Evolutionary conservation across 2,113 vertebrate species (phyloP), one percentile per base, ranked within the genome.

Genomic region (Archocentrus centrarchus): DNA sequence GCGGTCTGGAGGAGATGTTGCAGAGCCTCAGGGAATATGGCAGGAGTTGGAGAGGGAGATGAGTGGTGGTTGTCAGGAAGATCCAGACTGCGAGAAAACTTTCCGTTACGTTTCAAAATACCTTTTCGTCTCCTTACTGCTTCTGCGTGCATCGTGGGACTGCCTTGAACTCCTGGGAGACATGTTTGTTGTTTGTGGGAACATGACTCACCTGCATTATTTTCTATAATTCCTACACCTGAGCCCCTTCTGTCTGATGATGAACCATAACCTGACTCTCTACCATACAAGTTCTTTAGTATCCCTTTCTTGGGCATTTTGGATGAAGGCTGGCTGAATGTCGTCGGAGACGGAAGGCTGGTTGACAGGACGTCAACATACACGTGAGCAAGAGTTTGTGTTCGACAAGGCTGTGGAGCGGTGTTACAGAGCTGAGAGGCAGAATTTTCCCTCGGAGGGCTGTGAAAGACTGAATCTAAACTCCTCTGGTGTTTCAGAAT

Each of bases 291-390:
- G 75, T 96, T 96, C 75, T 97, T 96, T 6, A 96, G 92, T 86
- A 97, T 96, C 13, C 96, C 95, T 79, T 97, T 97, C 80, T 96
- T 95, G 32, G 96, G 95, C 93, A 94, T 95, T 87, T 95, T 96
- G 63, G 92, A 94, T 27, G 93, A 94, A 9, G 91, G 91, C 75
- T 94, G 93, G 62, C 83, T 92, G 86, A 92, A 93, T 4, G 84
- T 75, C n/a, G 91, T 89, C 4, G 87, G 88, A 37, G 85, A 57
- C 2, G 83, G 79, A 37, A 86, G 79, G 64, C 79, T 85, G 39
- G 59, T 64, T 62, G 89, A 77, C 13, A 86, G 50, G 55, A 83
- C 64, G 5, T 93, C 91, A 18, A 70, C 30, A 53, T 59, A 76
- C 15, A 59, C n/a, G 68, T 85, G 82, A 47, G 75, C 3, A 47